phyloP scores from a whole-genome alignment of 2,797 vertebrate genomes.

The Clarias platycephalus region DNA sequence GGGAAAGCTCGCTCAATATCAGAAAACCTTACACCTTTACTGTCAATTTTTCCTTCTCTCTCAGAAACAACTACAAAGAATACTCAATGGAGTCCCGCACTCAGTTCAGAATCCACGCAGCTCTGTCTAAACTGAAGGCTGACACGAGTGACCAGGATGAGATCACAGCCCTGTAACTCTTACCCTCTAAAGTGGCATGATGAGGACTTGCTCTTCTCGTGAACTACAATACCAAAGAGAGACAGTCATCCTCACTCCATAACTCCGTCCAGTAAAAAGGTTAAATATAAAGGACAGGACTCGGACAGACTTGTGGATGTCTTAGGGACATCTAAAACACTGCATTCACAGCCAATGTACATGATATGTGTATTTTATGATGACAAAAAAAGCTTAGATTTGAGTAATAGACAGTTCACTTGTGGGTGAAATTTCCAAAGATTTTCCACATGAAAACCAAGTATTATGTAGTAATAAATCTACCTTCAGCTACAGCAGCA shows the following conservation, averaged over 20 bases:
- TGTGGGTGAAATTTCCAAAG: neutral
- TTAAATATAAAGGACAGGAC: slow-evolving; percentile 6
- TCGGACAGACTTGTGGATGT: neutral
- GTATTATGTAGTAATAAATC: slow-evolving; percentile 32
- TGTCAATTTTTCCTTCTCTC: slow-evolving; percentile 4
- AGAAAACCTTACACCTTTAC: neutral
- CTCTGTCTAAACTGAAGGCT: slow-evolving; percentile 79
- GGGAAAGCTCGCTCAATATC: too few relatives aligned
- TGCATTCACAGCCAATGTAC: slow-evolving; percentile 1
- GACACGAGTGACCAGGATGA: slow-evolving; percentile 72
- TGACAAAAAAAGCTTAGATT: neutral
- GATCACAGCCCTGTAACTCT: slow-evolving; percentile 61
- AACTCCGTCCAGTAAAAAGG: neutral
- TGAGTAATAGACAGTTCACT: neutral
- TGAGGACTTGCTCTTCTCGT: neutral
- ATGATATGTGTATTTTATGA: slow-evolving; percentile 25
- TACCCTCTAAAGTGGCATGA: neutral
- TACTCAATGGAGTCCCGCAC: slow-evolving; percentile 87
- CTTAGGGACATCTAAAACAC: slow-evolving; percentile 10
- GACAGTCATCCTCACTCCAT: neutral
- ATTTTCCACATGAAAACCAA: slow-evolving; percentile 9
- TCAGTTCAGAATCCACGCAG: slow-evolving; percentile 82
- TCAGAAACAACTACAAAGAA: slow-evolving; percentile 83
- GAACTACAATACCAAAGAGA: slow-evolving; percentile 18
- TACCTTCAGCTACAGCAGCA: slow-evolving; percentile 4